Evolutionary conservation across 2,888 invertebrate species (phyloP).

Genomic region (Agrilus biguttatus): DNA sequence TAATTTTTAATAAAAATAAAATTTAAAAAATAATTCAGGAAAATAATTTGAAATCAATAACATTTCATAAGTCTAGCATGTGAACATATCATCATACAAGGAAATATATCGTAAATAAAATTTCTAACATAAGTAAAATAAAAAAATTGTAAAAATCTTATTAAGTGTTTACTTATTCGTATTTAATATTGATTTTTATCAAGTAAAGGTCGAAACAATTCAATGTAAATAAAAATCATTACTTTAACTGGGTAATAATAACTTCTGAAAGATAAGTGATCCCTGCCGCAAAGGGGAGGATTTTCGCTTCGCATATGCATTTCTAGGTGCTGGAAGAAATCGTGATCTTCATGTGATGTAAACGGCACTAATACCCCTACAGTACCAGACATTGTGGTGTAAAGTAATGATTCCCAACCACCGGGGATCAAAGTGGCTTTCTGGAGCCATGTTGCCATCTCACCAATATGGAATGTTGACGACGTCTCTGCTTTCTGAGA

Average conservation of each 20-base stretch:
- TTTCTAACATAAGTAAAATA: constrained; percentile 1
- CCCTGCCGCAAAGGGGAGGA: constrained; percentile 89
- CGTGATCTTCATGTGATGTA: constrained; percentile 92
- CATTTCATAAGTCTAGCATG: constrained; percentile 3
- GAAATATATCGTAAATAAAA: not conserved
- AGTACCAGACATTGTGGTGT: constrained; percentile 88
- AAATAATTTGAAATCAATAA: constrained; percentile 3
- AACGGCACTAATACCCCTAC: constrained; percentile 90
- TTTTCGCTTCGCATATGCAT: constrained; percentile 99
- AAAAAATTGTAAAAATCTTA: too few species aligned
- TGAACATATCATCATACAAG: not conserved
- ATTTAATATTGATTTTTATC: too few species aligned
- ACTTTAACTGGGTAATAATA: constrained; percentile 96
- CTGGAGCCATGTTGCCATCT: constrained; percentile 89
- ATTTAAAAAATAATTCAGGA: not conserved
- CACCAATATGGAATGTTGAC: constrained; percentile 90
- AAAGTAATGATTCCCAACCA: constrained; percentile 91
- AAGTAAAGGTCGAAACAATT: too few species aligned
- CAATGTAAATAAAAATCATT: too few species aligned
- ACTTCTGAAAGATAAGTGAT: constrained; percentile 92
- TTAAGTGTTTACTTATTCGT: too few species aligned
- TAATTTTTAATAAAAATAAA: not conserved
- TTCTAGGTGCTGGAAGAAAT: constrained; percentile 97
- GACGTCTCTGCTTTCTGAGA: constrained; percentile 94
- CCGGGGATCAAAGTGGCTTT: constrained; percentile 94